Percentiles rank a stretch among this genome's conserved stretches.
These are phyloP conservation scores for Tolmerus cingulatus DNA, from an alignment of 2,888 invertebrate species.

Conservation along the genomic window DNA sequence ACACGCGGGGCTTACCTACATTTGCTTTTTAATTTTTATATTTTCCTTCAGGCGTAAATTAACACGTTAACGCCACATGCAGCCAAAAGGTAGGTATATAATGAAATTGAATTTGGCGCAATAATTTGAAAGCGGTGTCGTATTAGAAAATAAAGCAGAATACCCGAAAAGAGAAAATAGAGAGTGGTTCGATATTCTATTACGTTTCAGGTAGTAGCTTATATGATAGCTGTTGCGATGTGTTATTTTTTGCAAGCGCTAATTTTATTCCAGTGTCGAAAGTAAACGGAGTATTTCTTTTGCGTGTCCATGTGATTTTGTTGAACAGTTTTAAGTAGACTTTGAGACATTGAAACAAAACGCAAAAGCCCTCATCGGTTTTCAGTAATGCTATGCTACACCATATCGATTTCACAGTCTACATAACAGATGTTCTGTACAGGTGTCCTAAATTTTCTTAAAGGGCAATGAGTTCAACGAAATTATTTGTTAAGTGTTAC, in stretches of 20 bases:
- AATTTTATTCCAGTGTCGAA: neutral
- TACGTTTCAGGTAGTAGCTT: neutral
- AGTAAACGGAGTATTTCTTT: neutral
- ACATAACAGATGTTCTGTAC: neutral
- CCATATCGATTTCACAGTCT: neutral
- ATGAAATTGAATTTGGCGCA: neutral
- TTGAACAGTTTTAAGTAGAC: neutral
- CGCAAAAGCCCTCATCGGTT: neutral
- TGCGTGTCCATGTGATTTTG: neutral
- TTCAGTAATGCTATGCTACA: neutral
- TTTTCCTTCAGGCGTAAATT: neutral
- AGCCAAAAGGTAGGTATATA: neutral
- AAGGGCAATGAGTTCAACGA: neutral
- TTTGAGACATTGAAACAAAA: neutral
- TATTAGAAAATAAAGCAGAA: neutral
- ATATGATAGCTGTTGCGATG: neutral
- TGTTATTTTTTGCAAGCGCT: neutral
- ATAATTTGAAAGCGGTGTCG: neutral
- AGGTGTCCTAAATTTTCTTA: neutral
- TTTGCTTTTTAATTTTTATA: neutral
- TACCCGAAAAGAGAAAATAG: neutral
- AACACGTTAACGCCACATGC: neutral
- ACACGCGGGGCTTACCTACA: neutral
- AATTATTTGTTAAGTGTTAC: neutral
- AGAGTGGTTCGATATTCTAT: neutral